Base-by-base conservation (phyloP, 2,888 invertebrate species). In the Thecophora atra region DNA sequence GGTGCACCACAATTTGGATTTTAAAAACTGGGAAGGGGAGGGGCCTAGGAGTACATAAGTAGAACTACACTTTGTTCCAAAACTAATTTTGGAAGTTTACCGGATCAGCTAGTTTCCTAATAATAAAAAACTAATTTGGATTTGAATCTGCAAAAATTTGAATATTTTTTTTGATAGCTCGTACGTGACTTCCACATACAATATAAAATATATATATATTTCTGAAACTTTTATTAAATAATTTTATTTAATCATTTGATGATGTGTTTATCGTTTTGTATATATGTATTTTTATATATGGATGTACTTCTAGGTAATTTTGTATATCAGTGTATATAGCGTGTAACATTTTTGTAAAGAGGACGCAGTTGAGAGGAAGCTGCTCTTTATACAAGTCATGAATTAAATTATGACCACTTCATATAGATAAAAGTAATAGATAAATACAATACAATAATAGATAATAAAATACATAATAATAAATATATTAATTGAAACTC, bases 191-290 rank as follows among this genome's bases (percentile, higher is more conserved):
- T 37, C 37, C 1, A 37, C 6, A 6, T 37, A 8, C 11, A 37
- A 37, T 8, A 2, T 0, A 37, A 37, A 37, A 37, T 37, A 6
- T 8, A 37, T 37, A 37, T 37, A 1, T 37, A 37, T 37, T 37
- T 37, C 11, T 37, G 6, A 37, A 37, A 47, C n/a, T 11, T 66
- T 52, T 54, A 21, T 54, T 66, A n/a, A 69, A 52, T 42, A 44
- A 70, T 70, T 70, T 70, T 62, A 70, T 62, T 70, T 17, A 70
- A 62, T 70, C 70, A 70, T 70, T 70, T 70, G 63, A 70, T 70
- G 70, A 70, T 70, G 63, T 70, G 62, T 56, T n/a, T 65, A 26
- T 64, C 3, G 4, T 42, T 67, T 37, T 42, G 44, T 68, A 58
- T 26, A 58, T 58, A 8, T 58, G 62, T 63, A 51, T 70, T 52